Evolutionary conservation across 2,888 invertebrate species (phyloP), one percentile per base, ranked within the genome.

Genomic region (Tolmerus cingulatus): DNA sequence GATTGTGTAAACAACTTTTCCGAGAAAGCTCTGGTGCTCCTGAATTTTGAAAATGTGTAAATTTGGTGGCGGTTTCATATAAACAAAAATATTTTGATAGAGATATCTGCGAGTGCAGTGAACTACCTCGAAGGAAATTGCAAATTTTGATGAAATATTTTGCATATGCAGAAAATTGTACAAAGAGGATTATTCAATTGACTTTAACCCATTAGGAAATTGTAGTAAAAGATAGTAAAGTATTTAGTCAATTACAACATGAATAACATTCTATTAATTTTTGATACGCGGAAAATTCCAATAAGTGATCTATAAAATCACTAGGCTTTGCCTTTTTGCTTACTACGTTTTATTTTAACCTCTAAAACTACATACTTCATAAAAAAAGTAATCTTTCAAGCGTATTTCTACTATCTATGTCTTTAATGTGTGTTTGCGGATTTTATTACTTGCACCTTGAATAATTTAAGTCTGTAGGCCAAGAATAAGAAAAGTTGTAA

Each of bases 1-100:
- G 66, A 74, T 84, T 84, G 84, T 66, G 84, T 84, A 84, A 84
- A 84, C 84, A 84, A 74, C 5, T 37, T 19, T 30, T 74, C 27
- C 12, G 84, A 37, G 27, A 84, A 66, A 66, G 14, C 40, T 66
- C 27, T 84, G 66, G 14, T 74, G 46, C 40, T 66, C 66, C 66
- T 81, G 81, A 51, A 81, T 16, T 55, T 34, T 66, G 66, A 23
- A 27, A 27, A 66, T 23, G 66, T 27, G 66, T 66, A 27, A 66
- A 66, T 66, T 66, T 78, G 46, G 55, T 81, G 34, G 16, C 51
- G 51, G 5, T 51, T 81, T 27, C 30, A 51, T 27, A 27, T 78
- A 86, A 74, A 86, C 74, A 86, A 40, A 43, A n/a, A 7, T 78
- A 19, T 30, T 86, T 86, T 74, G 12, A 37, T 37, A 34, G 3